A percentile compares a stretch with the other conserved stretches of the same genome.
Evolutionary conservation across 2,797 vertebrate genomes (phyloP).

Genomic region (Craterocephalus amniculus): DNA sequence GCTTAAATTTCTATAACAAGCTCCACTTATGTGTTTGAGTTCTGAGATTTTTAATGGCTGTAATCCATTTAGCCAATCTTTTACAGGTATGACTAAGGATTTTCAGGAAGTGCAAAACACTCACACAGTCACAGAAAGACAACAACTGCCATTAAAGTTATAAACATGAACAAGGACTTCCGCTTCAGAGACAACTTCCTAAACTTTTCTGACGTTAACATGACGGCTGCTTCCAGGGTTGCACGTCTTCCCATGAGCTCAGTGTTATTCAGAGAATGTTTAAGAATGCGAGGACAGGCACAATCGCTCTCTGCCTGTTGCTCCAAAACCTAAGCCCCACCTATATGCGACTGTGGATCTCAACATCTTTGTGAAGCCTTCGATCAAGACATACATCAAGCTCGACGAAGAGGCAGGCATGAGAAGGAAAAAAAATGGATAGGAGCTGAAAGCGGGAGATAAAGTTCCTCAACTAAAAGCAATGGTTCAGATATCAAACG

Average conservation of each 20-base stretch:
- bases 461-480: conserved; percentile 64
- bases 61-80: conserved; percentile 1
- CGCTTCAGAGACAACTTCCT: conserved; percentile 35
- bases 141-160: neutral
- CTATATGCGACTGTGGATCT: conserved; percentile 44
- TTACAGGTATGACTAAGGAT: neutral
- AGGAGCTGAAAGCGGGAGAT: conserved; percentile 46
- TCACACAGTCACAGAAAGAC: conserved; percentile 2
- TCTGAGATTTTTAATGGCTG: neutral
- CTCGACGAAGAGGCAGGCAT: conserved; percentile 50
- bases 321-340: conserved; percentile 57
- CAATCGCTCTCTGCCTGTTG: conserved; percentile 42
- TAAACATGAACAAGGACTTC: conserved; percentile 7
- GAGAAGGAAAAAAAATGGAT: conserved; percentile 26
- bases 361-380: conserved; percentile 53
- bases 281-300: conserved; percentile 46
- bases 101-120: neutral
- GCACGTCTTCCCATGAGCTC: conserved; percentile 50
- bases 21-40: too few species aligned
- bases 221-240: conserved; percentile 31
- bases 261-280: conserved; percentile 50
- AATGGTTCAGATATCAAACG: conserved; percentile 63
- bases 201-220: conserved; percentile 55
- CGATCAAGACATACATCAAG: conserved; percentile 68
- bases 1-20: too few species aligned